A percentile compares a stretch with the other conserved stretches of the same genome.
Conservation (phyloP, 2,113 vertebrate genomes). For the Hippocampus barbouri region DNA sequence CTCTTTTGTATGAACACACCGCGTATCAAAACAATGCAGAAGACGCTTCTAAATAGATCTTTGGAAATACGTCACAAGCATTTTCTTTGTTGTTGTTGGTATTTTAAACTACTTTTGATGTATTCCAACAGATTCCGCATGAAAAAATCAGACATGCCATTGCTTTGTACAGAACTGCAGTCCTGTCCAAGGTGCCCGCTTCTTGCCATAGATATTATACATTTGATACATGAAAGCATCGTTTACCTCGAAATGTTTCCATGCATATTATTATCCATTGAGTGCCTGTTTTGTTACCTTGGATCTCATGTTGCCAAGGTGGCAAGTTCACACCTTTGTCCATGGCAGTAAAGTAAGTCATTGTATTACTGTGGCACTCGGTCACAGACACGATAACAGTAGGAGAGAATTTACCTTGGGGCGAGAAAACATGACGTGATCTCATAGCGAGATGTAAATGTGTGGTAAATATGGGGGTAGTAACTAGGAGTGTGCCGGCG, state of each 20-base stretch:
- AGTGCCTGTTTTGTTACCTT: conserved; percentile 26
- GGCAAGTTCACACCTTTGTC: conserved; percentile 25
- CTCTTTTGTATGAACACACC: too few relatives aligned
- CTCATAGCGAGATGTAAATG: conserved; percentile 30
- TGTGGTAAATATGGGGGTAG: conserved; percentile 19
- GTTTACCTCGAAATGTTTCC: not conserved
- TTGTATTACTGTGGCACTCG: conserved; percentile 26
- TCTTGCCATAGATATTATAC: not conserved
- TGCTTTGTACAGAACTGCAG: not conserved
- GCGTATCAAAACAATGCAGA: too few relatives aligned
- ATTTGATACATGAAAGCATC: not conserved
- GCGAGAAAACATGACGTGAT: conserved; percentile 17
- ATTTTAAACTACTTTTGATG: too few relatives aligned
- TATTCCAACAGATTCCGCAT: too few relatives aligned
- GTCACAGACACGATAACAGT: conserved; percentile 25
- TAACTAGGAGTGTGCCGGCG: conserved; percentile 26
- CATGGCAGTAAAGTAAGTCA: conserved; percentile 34
- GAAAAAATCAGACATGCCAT: not conserved
- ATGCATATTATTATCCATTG: not conserved
- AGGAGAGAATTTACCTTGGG: conserved; percentile 14
- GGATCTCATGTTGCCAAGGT: conserved; percentile 15
- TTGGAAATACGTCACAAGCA: too few relatives aligned
- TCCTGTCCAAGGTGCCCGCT: not conserved
- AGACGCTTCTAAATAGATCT: too few relatives aligned
- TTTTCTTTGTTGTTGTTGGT: too few relatives aligned